Conservation (phyloP, 64 coral and sea anemone genomes). For the Actinia tenebrosa region DNA sequence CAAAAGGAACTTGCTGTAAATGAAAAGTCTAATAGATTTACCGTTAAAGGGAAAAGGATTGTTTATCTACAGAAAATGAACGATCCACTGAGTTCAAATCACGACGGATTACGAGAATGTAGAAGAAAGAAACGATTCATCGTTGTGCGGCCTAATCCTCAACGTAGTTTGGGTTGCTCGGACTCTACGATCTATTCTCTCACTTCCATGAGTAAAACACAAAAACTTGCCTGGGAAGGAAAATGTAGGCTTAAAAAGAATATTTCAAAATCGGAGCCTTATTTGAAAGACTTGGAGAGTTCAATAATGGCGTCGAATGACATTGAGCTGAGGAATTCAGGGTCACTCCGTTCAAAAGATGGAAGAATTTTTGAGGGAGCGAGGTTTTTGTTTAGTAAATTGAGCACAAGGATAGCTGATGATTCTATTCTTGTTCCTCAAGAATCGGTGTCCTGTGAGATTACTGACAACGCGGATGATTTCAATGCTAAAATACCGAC, state of each 20-base stretch:
- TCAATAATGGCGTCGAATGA: not conserved
- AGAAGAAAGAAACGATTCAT: not conserved
- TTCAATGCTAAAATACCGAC: not conserved
- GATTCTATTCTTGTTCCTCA: not conserved
- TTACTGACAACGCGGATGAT: not conserved
- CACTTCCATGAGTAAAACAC: not conserved
- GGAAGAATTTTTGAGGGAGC: not conserved
- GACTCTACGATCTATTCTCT: not conserved
- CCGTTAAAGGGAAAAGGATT: not conserved
- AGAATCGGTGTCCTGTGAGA: not conserved
- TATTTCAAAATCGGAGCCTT: not conserved
- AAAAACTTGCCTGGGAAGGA: not conserved
- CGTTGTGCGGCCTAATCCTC: not conserved
- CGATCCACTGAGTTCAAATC: not conserved
- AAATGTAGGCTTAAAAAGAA: not conserved
- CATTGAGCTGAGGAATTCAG: not conserved
- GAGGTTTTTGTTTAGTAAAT: constrained; percentile 8
- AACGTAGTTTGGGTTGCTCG: not conserved
- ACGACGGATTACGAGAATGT: not conserved
- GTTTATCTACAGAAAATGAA: not conserved
- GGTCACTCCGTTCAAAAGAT: not conserved
- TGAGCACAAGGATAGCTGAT: not conserved
- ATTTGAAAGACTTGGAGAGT: not conserved
- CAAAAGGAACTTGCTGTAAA: not conserved
- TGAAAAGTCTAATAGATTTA: not conserved